These are phyloP conservation scores for Thymelicus lineola DNA, from an alignment of 2,888 invertebrate genomes.

Conservation along the genomic window DNA sequence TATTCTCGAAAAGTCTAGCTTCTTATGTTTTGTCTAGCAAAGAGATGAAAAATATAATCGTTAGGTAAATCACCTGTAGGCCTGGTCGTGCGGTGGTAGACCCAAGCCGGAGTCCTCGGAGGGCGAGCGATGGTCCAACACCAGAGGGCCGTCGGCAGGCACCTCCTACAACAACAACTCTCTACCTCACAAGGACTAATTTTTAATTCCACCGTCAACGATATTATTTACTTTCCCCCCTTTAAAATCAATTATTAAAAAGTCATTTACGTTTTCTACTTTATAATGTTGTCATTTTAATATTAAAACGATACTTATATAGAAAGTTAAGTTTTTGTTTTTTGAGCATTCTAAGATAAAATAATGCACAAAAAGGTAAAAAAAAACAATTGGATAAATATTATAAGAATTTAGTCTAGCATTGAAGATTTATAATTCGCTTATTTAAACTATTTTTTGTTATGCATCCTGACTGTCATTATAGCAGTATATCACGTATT, in stretches of 20 bases:
- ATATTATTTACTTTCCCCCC: not conserved
- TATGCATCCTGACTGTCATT: too few species aligned
- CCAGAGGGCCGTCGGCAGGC: constrained; percentile 84
- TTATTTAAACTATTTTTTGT: not conserved
- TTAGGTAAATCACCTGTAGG: constrained; percentile 85
- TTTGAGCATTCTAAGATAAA: too few species aligned
- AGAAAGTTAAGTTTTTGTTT: too few species aligned
- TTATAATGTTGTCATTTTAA: not conserved
- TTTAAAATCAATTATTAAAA: not conserved
- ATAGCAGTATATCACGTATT: too few species aligned
- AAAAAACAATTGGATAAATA: too few species aligned
- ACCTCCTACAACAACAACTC: constrained; percentile 86
- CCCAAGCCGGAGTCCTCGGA: constrained; percentile 98
- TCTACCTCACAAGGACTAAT: constrained; percentile 69
- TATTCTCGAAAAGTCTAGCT: not conserved
- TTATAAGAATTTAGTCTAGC: not conserved
- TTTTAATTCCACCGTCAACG: constrained; percentile 52
- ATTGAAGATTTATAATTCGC: not conserved
- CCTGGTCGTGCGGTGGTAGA: constrained; percentile 90
- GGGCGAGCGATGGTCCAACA: constrained; percentile 92
- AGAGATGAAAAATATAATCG: constrained; percentile 43
- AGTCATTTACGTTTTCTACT: not conserved
- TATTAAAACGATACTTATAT: too few species aligned
- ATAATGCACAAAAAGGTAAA: too few species aligned
- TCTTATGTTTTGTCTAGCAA: constrained; percentile 39